Base-by-base conservation (phyloP, 2,888 invertebrate genomes). In the Ethmia dodecea region DNA sequence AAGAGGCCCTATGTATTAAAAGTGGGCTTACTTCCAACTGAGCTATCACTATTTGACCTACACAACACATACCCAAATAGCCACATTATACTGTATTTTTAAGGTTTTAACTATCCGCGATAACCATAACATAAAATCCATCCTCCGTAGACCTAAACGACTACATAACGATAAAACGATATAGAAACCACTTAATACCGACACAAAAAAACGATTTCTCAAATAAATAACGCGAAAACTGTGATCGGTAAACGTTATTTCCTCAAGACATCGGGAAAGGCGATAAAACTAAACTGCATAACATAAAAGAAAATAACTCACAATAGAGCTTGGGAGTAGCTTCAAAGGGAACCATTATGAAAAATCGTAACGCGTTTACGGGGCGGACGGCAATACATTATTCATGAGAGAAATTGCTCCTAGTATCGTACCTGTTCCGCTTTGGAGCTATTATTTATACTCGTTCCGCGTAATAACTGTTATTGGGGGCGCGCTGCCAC, bases 331-430 rank as follows among this genome's bases (percentile, higher is more conserved):
- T 54, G 49, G 54, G 41, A 48, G 57, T 45, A 63, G 71, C 72
- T 72, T 78, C 77, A 78, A 78, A 67, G 73, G 69, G 71, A 60
- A 62, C 72, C 78, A 83, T 81, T 84, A 84, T 81, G 83, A 84
- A 83, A 83, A 84, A 83, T 83, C 80, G 79, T 84, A 83, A 83
- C 81, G 65, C 79, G 54, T 74, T 84, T 83, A 83, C 67, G 45
- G 74, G 74, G 76, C 81, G 83, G 81, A 81, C 81, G 65, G 45
- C 38, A 34, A 35, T 84, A 62, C 68, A 83, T 83, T 78, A 83
- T 84, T 81, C 81, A 84, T 79, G 67, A 55, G 55, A 55, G 66
- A 77, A 77, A 79, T 77, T 75, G 78, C 75, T 74, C 68, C 67
- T 55, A 48, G 46, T 46, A 43, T 60, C 56, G 49, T 72, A 73